Evolutionary conservation across 2,797 vertebrate species (phyloP).

Genomic region (Poliocrania exsul): DNA sequence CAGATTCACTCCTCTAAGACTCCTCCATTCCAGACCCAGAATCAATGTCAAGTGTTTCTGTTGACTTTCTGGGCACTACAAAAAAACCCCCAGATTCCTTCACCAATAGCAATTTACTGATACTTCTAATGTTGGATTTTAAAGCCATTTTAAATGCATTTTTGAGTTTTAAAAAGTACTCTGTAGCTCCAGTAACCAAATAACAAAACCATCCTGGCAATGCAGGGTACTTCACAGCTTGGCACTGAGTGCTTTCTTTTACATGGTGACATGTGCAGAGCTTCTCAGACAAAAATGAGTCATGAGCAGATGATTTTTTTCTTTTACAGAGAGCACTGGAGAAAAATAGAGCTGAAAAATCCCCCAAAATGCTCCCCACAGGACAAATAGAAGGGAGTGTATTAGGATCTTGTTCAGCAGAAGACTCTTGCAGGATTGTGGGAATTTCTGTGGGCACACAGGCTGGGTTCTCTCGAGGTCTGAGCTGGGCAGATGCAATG

Average conservation of each 20-base stretch:
- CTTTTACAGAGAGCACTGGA: not conserved
- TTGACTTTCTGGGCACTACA: not conserved
- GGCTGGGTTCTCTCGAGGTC: not conserved
- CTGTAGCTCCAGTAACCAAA: not conserved
- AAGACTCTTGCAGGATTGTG: not conserved
- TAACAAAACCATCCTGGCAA: not conserved
- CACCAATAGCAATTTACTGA: not conserved
- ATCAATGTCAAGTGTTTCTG: not conserved
- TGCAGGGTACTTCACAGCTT: not conserved
- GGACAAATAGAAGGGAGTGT: not conserved
- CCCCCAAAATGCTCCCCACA: not conserved
- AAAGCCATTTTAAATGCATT: not conserved
- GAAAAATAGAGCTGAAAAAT: not conserved
- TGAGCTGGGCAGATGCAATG: not conserved
- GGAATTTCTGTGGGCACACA: not conserved
- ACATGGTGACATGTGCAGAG: not conserved
- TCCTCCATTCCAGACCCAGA: not conserved
- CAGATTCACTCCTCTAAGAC: not conserved
- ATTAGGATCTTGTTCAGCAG: not conserved
- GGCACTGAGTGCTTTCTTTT: not conserved
- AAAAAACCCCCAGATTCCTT: not conserved
- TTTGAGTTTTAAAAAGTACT: not conserved
- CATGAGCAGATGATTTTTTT: not conserved
- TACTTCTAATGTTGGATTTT: not conserved
- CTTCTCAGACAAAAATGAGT: conserved; percentile 49